A percentile compares a stretch with the other conserved stretches of the same genome.
Evolutionary conservation across 2,888 invertebrate species (phyloP).

Genomic region (Calliopum simillimum): DNA sequence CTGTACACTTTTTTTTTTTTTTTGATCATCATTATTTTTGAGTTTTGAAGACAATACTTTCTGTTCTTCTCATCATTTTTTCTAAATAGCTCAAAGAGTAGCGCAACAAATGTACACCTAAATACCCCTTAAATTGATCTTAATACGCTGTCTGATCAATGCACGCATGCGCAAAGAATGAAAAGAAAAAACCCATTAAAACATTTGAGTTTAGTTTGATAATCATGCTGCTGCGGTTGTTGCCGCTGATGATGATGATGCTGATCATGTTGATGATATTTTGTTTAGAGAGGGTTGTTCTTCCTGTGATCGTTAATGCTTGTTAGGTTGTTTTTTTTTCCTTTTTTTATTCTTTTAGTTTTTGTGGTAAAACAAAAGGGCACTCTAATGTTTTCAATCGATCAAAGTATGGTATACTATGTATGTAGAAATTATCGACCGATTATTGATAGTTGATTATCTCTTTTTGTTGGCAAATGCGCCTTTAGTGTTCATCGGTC

Average conservation of each 20-base stretch:
- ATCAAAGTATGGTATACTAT: neutral
- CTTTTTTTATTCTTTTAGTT: neutral
- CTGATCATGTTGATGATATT: constrained; percentile 9
- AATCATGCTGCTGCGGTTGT: neutral
- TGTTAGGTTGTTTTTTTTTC: neutral
- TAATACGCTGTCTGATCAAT: constrained; percentile 1
- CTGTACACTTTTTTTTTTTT: too few species aligned
- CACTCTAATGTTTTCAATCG: constrained; percentile 18
- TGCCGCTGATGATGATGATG: neutral
- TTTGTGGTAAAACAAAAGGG: neutral
- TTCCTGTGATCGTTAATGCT: constrained; percentile 14
- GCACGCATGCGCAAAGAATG: neutral
- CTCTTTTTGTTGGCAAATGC: neutral
- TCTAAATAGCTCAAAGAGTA: constrained; percentile 5
- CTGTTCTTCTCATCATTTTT: too few species aligned
- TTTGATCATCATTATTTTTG: too few species aligned
- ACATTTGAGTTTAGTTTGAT: constrained; percentile 7
- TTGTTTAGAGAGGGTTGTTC: constrained; percentile 8
- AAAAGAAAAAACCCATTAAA: constrained; percentile 16
- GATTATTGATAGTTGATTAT: neutral
- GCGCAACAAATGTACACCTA: constrained; percentile 1
- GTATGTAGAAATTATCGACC: too few species aligned
- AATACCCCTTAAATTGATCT: constrained; percentile 27
- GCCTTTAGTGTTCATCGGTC: neutral
- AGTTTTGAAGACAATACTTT: too few species aligned